Conservation (phyloP, 1,140 invertebrate genomes). For the Telenomus remus region DNA sequence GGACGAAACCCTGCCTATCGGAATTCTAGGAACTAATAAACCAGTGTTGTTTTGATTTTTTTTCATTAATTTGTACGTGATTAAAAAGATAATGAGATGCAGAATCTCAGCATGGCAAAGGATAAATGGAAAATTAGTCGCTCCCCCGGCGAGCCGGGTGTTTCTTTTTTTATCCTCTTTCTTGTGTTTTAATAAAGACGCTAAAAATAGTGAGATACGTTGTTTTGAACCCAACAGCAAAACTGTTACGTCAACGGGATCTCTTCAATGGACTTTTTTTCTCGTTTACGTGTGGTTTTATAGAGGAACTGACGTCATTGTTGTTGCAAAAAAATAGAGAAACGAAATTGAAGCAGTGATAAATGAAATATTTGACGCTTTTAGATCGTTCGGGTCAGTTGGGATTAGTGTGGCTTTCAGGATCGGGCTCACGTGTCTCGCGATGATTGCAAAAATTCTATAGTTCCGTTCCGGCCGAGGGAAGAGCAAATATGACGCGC, state of each 20-base stretch:
- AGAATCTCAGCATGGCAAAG: background rate
- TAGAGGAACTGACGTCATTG: background rate
- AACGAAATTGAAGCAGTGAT: background rate
- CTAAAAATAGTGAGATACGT: slow-evolving; percentile 20
- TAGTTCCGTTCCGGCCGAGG: too few relatives aligned
- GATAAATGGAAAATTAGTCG: slow-evolving; percentile 17
- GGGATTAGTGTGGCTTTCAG: slow-evolving; percentile 1
- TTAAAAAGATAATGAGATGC: slow-evolving; percentile 20
- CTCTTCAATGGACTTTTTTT: background rate
- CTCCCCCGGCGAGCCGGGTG: slow-evolving; percentile 2
- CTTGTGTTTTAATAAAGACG: slow-evolving; percentile 21
- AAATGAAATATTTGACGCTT: slow-evolving; percentile 3
- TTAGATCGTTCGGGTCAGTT: background rate
- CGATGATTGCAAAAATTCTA: too few relatives aligned
- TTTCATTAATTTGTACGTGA: slow-evolving; percentile 19
- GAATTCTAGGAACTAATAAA: slow-evolving; percentile 18
- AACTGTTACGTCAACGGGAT: background rate
- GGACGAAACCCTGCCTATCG: too few relatives aligned
- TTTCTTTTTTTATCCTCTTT: slow-evolving; percentile 5
- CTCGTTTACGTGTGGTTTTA: background rate
- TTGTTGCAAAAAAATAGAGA: too few relatives aligned
- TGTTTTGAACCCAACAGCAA: background rate
- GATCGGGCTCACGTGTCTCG: background rate
- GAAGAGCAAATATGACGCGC: too few relatives aligned
- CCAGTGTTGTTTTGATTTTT: slow-evolving; percentile 3